Conservation (phyloP, 2,888 invertebrate species). For the Thysanoteuthis rhombus region DNA sequence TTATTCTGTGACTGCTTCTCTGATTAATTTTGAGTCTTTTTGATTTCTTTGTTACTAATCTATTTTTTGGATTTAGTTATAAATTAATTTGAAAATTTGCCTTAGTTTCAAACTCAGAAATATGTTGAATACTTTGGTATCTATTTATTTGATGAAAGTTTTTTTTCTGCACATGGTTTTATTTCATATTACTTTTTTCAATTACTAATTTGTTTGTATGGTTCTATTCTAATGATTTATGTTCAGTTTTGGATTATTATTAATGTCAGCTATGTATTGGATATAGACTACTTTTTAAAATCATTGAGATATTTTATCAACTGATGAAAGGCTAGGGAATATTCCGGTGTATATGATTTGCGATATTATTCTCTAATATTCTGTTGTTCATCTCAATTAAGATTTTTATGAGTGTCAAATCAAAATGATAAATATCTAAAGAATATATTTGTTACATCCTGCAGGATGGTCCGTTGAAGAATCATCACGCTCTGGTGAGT, state of each 20-base stretch:
- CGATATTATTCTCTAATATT: not conserved
- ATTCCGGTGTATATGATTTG: too few species aligned
- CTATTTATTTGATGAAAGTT: not conserved
- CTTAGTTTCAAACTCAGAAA: too few species aligned
- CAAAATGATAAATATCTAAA: not conserved
- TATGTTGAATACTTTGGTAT: too few species aligned
- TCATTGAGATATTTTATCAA: too few species aligned
- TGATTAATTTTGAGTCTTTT: not conserved
- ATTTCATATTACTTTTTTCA: not conserved
- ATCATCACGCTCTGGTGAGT: not conserved
- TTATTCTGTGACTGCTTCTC: not conserved
- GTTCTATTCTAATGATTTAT: not conserved
- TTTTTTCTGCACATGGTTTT: not conserved
- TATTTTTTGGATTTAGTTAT: not conserved
- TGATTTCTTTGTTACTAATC: not conserved
- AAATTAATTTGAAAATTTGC: too few species aligned
- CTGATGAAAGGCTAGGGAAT: too few species aligned
- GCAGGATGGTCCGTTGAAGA: not conserved
- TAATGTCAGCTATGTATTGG: too few species aligned
- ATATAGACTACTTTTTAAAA: too few species aligned
- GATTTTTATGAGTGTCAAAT: not conserved
- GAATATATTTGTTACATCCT: not conserved
- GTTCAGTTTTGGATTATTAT: not conserved
- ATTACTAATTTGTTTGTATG: not conserved
- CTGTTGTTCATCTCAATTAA: not conserved